phyloP scores from a whole-genome alignment of 2,113 vertebrate genomes.

The Varanus komodoensis region DNA sequence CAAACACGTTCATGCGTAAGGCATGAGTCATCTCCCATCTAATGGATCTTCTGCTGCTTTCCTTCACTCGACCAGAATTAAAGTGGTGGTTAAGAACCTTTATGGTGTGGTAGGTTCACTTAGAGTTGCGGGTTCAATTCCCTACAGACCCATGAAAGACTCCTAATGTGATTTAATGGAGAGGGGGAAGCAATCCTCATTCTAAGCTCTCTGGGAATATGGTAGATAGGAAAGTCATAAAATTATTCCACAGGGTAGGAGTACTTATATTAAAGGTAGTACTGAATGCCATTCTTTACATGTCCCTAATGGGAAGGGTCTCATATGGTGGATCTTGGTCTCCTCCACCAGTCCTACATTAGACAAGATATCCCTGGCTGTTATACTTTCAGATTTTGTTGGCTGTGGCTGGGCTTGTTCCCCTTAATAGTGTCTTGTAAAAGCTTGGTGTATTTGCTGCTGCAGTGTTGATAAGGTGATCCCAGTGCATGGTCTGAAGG shows the following conservation, averaged over 20 bases:
- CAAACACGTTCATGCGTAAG: constrained; percentile 9
- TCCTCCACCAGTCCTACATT: too few species aligned
- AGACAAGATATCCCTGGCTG: too few species aligned
- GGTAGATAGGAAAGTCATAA: background rate
- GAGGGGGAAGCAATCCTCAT: background rate
- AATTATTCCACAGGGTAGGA: background rate
- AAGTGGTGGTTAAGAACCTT: background rate
- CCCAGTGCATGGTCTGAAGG: too few species aligned
- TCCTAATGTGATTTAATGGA: background rate
- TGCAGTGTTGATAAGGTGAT: too few species aligned
- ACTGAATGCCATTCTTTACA: background rate
- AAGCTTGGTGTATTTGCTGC: too few species aligned
- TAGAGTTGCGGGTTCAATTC: background rate
- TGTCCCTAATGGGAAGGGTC: background rate
- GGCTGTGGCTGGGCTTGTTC: too few species aligned
- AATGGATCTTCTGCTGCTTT: constrained; percentile 14
- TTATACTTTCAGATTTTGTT: too few species aligned
- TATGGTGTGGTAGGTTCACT: background rate
- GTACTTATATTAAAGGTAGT: background rate
- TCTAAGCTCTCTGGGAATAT: background rate
- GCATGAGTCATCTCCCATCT: background rate
- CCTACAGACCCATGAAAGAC: background rate
- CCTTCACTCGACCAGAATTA: background rate
- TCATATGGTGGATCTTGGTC: background rate
- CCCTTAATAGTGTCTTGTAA: too few species aligned